Percentiles rank a stretch among this genome's conserved stretches.
Conservation (phyloP, 2,797 vertebrate species). For the Eidolon dupreanum region DNA sequence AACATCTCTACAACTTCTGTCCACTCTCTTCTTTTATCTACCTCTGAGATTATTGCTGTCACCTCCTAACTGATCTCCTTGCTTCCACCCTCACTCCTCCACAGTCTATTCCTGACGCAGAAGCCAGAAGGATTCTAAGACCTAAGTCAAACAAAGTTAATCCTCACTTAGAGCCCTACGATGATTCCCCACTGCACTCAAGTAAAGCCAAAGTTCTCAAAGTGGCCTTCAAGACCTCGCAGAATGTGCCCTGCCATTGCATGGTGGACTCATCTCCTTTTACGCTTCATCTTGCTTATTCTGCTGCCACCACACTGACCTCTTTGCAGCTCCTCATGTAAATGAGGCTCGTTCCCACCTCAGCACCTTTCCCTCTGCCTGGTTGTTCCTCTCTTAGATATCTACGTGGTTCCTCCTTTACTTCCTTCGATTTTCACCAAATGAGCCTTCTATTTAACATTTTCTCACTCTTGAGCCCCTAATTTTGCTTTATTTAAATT, state of each 20-base stretch:
- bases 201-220: neutral
- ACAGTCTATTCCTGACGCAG: neutral
- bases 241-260: neutral
- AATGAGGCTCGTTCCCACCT: rapidly evolving
- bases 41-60: neutral
- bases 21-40: neutral
- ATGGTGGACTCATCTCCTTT: neutral
- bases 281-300: neutral
- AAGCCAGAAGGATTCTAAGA: neutral
- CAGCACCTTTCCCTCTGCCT: neutral
- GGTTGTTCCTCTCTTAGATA: neutral
- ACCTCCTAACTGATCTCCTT: neutral
- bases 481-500: neutral
- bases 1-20: neutral
- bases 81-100: too few species aligned
- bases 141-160: neutral
- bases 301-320: neutral
- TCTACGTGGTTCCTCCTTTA: neutral
- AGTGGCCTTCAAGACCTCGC: too few species aligned
- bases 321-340: neutral
- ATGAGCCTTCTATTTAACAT: neutral
- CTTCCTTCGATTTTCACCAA: neutral
- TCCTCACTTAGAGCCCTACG: neutral
- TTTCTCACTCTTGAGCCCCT: neutral
- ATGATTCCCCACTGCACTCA: neutral